Evolutionary conservation across 2,888 invertebrate species (phyloP), one percentile per base, ranked within the genome.

Genomic region (Agapostemon virescens): DNA sequence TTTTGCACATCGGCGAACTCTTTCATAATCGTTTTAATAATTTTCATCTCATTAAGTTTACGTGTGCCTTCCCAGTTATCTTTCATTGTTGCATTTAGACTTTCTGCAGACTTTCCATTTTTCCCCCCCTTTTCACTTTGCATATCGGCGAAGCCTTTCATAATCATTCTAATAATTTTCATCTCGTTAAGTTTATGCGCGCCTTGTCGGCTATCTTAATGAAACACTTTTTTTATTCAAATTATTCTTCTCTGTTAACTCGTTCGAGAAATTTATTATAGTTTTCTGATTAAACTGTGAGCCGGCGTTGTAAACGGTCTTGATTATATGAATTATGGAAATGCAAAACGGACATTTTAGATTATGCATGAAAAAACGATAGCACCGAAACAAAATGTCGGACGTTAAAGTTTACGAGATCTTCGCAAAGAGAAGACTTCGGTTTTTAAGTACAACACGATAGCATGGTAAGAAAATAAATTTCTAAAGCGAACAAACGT

Each of bases 31-130:
- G n/a, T n/a, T n/a, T n/a, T n/a, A n/a, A n/a, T n/a, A n/a, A n/a
- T n/a, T n/a, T n/a, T n/a, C n/a, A n/a, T n/a, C n/a, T n/a, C n/a
- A n/a, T n/a, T n/a, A n/a, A n/a, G n/a, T n/a, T n/a, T n/a, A n/a
- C n/a, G n/a, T n/a, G n/a, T n/a, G n/a, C n/a, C n/a, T n/a, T n/a
- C n/a, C n/a, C n/a, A n/a, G n/a, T n/a, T n/a, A n/a, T n/a, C n/a
- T n/a, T 71, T 42, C 69, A 42, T 23, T 58, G 72, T 38, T 78
- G 76, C 33, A 79, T 72, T 82, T 86, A 82, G n/a, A n/a, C n/a
- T n/a, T 77, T 45, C 40, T 26, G 38, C 42, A 33, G 20, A 20
- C n/a, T 49, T n/a, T 13, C 45, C 55, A 1, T n/a, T n/a, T n/a
- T n/a, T n/a, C n/a, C n/a, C n/a, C n/a, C n/a, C n/a, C 45, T 45